Conservation (phyloP, 2,113 vertebrate species). For the Euleptes europaea region DNA sequence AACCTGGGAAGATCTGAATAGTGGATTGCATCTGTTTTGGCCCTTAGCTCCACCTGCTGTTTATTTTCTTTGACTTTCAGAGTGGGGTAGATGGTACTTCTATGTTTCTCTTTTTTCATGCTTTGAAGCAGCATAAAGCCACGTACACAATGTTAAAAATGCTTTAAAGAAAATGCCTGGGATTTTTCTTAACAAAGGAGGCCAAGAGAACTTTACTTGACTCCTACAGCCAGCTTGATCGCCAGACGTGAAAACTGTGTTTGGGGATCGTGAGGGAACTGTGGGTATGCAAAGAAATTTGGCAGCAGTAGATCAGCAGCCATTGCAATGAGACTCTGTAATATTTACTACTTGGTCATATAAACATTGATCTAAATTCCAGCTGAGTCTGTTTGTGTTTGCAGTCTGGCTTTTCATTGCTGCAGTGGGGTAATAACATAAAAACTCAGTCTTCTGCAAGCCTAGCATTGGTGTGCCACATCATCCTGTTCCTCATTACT, state of each 20-base stretch:
- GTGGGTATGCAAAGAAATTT: neutral
- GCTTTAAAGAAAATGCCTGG: neutral
- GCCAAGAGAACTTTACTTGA: neutral
- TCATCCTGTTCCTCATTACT: neutral
- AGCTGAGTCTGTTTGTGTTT: slow-evolving; percentile 2
- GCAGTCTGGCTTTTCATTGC: neutral
- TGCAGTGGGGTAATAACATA: neutral
- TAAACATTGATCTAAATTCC: slow-evolving; percentile 1
- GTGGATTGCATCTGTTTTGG: too few species aligned
- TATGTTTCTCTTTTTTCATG: fast-evolving
- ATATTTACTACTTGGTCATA: neutral
- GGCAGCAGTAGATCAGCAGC: slow-evolving; percentile 9
- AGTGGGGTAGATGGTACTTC: neutral
- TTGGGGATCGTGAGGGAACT: neutral
- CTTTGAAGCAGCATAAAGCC: neutral
- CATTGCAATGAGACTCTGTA: neutral
- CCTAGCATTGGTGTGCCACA: neutral
- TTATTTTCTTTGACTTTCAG: neutral
- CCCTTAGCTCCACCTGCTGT: neutral
- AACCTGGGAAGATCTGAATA: too few species aligned
- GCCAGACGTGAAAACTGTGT: neutral
- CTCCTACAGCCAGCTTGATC: neutral
- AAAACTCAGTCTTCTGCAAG: slow-evolving; percentile 1
- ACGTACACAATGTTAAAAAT: neutral
- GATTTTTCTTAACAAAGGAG: neutral